Evolutionary conservation across 2,797 vertebrate genomes (phyloP).

Genomic region (Sebastes hubbsi): DNA sequence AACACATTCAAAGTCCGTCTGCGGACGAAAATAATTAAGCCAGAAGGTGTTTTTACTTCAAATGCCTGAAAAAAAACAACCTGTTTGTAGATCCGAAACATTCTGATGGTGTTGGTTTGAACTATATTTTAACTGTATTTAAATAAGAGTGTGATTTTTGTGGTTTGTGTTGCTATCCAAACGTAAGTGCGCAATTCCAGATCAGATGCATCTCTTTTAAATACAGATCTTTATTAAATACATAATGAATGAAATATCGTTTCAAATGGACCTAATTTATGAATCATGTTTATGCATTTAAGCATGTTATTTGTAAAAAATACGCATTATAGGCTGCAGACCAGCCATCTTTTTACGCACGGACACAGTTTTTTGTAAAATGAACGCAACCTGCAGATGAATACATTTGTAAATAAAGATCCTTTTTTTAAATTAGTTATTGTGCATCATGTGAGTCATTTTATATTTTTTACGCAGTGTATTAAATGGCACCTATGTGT

Average conservation of each 20-base stretch:
- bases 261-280: background rate
- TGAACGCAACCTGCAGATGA: conserved; percentile 1
- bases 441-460: conserved; percentile 5
- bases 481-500: background rate
- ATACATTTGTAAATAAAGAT: conserved; percentile 57
- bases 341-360: conserved; percentile 22
- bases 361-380: conserved; percentile 33
- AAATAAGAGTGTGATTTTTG: background rate
- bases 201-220: background rate
- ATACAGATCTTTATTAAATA: background rate
- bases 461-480: background rate
- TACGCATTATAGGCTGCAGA: background rate
- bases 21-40: background rate
- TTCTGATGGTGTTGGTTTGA: background rate
- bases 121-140: background rate
- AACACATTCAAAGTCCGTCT: conserved; percentile 9
- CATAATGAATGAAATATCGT: background rate
- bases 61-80: background rate
- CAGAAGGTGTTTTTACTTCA: conserved; percentile 1
- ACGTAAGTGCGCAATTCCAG: background rate
- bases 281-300: background rate
- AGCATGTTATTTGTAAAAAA: background rate
- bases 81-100: conserved; percentile 15
- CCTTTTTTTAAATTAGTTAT: conserved; percentile 12
- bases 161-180: background rate